Evolutionary conservation across 2,888 invertebrate genomes (phyloP), one percentile per base, ranked within the genome.

Genomic region (Luffia ferchaultella): DNA sequence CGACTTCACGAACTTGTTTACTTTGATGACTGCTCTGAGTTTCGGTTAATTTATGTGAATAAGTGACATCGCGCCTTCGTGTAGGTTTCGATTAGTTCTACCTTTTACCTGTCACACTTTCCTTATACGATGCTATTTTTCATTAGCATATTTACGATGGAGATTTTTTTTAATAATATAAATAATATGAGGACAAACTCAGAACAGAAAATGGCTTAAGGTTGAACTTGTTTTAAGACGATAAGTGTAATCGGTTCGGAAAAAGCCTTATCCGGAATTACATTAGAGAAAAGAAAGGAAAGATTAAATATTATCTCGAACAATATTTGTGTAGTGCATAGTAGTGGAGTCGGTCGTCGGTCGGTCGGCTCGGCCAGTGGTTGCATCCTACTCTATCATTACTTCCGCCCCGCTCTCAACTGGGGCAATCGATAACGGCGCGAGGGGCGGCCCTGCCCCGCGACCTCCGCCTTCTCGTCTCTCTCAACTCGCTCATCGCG

Each of bases 341-440:
- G 65, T 73, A 72, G 73, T 71, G 62, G 67, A 67, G 59, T 70
- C 42, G 40, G 18, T n/a, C 44, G 40, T n/a, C 44, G 18, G 18
- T 19, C 15, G 30, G 16, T 42, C 48, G 53, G 68, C 68, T 74
- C 76, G 76, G 78, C 70, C 76, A 76, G 74, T 79, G 72, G 77
- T 79, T 78, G 82, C 82, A 80, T 82, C 82, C 73, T 71, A 72
- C 73, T 83, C 82, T 82, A 77, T 80, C 80, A 74, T 77, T 77
- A 73, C 75, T 80, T 79, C 76, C 82, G 77, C 77, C 75, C 76
- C 76, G 75, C 79, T 84, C 79, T 83, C 86, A 87, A 87, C 86
- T 87, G 85, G 87, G 87, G 85, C 87, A 86, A 87, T 87, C 87
- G 87, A 87, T 87, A 87, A 66, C 69, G 65, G 70, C 64, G 73